Base-by-base conservation (phyloP, 1,140 invertebrate species). In the Arctopsyche grandis region DNA sequence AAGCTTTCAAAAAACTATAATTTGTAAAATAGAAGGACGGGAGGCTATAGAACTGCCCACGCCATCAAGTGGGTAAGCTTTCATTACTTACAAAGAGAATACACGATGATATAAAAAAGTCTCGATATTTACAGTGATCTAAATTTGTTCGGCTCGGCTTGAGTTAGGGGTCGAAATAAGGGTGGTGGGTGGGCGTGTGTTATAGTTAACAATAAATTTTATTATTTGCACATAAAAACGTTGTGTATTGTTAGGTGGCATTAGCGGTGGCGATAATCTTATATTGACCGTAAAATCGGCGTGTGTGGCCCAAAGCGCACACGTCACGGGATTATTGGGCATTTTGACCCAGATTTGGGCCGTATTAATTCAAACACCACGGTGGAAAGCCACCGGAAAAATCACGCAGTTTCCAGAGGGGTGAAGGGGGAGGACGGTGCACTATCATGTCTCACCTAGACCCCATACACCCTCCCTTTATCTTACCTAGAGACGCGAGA, bases 361-460 rank as follows among this genome's bases (percentile, higher is more conserved):
- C 69, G 48, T 74, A 78, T 60, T 71, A 80, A 79, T 82, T 75
- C 78, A 77, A 82, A 79, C 70, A 77, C 77, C 71, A 38, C 29
- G 63, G 63, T 22, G 63, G 19, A 19, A 66, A 22, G 14, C 22
- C 19, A 9, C 10, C 22, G 63, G 21, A 14, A 16, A 52, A 52
- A 52, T 16, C 12, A 52, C 16, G 10, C 58, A 14, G 63, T 10
- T 21, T 26, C 63, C 26, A 16, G 10, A 52, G 16, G 48, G 48
- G 10, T 52, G 48, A 16, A 14, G 4, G 10, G 60, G 60, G 78
- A 46, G 70, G 69, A n/a, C 70, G 75, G 75, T 82, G 81, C 81
- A 82, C 81, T 82, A 80, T 82, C 63, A 60, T 22, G 9, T 19
- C 81, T 82, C 81, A 82, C 81, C 81, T 82, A 69, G 71, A 81